phyloP scores from a whole-genome alignment of 2,113 vertebrate species.

The Platichthys stellatus region DNA sequence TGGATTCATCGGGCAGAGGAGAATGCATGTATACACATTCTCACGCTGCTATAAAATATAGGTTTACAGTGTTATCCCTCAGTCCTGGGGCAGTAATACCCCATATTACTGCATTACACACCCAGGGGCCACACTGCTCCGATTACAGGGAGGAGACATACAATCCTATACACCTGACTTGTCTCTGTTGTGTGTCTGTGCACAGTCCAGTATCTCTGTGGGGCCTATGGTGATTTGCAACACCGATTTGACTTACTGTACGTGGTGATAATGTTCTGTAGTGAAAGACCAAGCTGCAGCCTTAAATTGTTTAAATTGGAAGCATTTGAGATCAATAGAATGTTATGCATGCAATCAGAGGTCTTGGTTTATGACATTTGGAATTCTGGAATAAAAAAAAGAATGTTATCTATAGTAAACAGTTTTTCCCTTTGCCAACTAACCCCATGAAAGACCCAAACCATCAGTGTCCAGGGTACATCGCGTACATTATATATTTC shows the following conservation, averaged over 20 bases:
- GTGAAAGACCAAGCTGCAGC: no score
- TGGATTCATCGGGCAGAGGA: conserved; percentile 13
- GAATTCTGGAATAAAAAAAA: neutral
- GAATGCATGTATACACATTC: conserved; percentile 34
- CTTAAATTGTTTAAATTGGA: neutral
- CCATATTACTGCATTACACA: conserved; percentile 83
- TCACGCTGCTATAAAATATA: conserved; percentile 79
- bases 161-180: conserved; percentile 59
- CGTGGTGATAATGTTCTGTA: no score
- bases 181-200: conserved; percentile 15
- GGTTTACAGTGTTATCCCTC: conserved; percentile 71
- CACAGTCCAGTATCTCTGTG: neutral
- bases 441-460: neutral
- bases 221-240: neutral
- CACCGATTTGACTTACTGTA: neutral
- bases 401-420: neutral
- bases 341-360: neutral
- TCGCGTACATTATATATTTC: neutral
- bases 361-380: neutral
- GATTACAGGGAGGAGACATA: conserved; percentile 74
- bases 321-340: neutral
- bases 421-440: neutral
- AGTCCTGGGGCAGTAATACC: conserved; percentile 77
- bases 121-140: conserved; percentile 64
- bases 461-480: neutral